Evolutionary conservation across 2,797 vertebrate species (phyloP), one percentile per base, ranked within the genome.

Genomic region (Molothrus aeneus): DNA sequence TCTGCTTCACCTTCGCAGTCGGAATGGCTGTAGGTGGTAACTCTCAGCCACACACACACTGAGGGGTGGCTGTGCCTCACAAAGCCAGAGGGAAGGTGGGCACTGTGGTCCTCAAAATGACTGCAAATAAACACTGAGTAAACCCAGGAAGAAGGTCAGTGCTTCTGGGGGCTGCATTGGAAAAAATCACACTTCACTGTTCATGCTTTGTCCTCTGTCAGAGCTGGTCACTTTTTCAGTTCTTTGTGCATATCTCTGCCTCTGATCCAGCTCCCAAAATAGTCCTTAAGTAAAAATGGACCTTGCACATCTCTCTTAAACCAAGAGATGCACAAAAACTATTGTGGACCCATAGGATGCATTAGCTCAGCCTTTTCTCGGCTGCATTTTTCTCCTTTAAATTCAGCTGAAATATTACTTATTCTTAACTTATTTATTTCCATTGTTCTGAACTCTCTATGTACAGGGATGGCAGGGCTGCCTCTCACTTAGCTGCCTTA

Each of bases 41-140:
- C 34, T 60, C 54, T 63, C 11, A 56, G 51, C 8, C 43, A 38
- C 1, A 1, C 0, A 0, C 4, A 9, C 29, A 11, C 43, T 21
- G 69, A 45, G 53, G 1, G 0, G n/a, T 66, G 72, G 24, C 31
- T 71, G 42, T 29, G 38, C 71, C 42, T 81, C 45, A 17, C 26
- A 34, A 48, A 90, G 18, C n/a, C 65, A 15, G 51, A 81, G 42
- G 12, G 6, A 85, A 92, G 21, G 47, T 24, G n/a, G 31, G 11
- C 7, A 66, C 2, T 7, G 43, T 21, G 17, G 11, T 32, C 50
- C 10, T 51, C 14, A 31, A 32, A 28, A 16, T 13, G 51, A 53
- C 17, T 73, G 56, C 31, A 73, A 25, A 22, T 40, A 59, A 82
- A 43, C 12, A 47, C 22, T 0, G 0, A 80, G 29, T 25, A 71